Percentiles rank a stretch among this genome's conserved stretches.
phyloP scores from a whole-genome alignment of 1,140 invertebrate species.

The Pogonomyrmex californicus region DNA sequence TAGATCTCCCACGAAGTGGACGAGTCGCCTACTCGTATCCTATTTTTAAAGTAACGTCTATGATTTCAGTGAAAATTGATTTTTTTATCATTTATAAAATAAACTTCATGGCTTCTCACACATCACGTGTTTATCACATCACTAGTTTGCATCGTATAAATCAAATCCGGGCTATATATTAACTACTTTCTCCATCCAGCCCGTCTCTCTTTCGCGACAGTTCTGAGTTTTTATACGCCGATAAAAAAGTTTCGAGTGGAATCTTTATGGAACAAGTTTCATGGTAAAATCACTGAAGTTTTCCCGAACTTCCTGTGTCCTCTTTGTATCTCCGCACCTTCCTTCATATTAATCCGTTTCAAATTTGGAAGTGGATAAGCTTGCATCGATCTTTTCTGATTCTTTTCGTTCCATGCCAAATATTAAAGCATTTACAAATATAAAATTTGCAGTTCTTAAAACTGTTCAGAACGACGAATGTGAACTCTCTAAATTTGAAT shows the following conservation, averaged over 20 bases:
- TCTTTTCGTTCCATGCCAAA: neutral
- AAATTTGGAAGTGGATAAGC: constrained; percentile 64
- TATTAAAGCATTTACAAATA: neutral
- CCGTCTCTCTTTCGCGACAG: constrained; percentile 6
- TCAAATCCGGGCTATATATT: constrained; percentile 67
- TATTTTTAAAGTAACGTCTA: neutral
- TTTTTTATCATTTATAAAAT: neutral
- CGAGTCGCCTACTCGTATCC: neutral
- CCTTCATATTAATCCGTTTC: constrained; percentile 59
- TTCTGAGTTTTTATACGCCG: constrained; percentile 76
- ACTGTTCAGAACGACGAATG: no score
- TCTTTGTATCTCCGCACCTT: neutral
- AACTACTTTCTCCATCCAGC: constrained; percentile 31
- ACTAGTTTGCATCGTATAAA: constrained; percentile 22
- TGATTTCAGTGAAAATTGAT: neutral
- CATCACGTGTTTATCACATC: neutral
- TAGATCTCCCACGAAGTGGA: neutral
- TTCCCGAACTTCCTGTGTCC: constrained; percentile 19
- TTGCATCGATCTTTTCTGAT: neutral
- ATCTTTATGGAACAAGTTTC: constrained; percentile 80
- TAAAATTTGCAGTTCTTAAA: no score
- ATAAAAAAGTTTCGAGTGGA: constrained; percentile 79
- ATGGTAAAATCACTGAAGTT: constrained; percentile 67
- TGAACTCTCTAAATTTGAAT: no score
- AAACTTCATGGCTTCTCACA: neutral